phyloP scores from a whole-genome alignment of 2,797 vertebrate species.

The Sciurus carolinensis region DNA sequence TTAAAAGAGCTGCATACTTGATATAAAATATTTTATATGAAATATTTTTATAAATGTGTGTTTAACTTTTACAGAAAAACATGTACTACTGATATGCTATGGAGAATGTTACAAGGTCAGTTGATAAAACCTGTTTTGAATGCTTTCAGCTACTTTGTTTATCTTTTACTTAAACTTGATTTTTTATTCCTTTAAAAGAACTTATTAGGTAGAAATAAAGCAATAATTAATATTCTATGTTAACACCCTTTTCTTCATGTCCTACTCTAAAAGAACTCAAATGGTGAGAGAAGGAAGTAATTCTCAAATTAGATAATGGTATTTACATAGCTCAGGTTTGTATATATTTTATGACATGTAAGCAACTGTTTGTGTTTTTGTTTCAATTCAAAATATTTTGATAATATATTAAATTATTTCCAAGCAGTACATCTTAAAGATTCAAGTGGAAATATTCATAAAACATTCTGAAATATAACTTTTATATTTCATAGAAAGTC shows the following conservation, averaged over 20 bases:
- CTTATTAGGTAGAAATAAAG: neutral
- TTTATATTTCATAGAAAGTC: constrained; percentile 78
- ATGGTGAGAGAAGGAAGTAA: constrained; percentile 28
- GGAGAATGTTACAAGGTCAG: neutral
- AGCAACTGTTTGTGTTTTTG: constrained; percentile 72
- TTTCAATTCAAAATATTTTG: constrained; percentile 79
- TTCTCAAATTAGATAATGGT: neutral
- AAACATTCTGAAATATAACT: constrained; percentile 66
- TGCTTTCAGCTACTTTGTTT: neutral
- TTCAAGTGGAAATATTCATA: constrained; percentile 61
- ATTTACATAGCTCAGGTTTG: constrained; percentile 46
- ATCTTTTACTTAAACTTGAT: neutral
- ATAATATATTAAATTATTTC: constrained; percentile 69
- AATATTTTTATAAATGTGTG: neutral
- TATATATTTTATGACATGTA: neutral
- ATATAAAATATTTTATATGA: neutral
- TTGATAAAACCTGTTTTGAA: neutral
- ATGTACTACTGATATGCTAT: neutral
- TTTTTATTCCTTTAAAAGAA: neutral
- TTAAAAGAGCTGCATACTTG: neutral
- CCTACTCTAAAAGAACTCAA: fast-evolving
- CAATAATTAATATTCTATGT: constrained; percentile 16
- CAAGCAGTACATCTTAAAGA: constrained; percentile 61
- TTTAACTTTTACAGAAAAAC: neutral
- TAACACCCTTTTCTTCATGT: neutral